Evolutionary conservation across 2,888 invertebrate genomes (phyloP), one percentile per base, ranked within the genome.

Genomic region (Caenorhabditis auriculariae): DNA sequence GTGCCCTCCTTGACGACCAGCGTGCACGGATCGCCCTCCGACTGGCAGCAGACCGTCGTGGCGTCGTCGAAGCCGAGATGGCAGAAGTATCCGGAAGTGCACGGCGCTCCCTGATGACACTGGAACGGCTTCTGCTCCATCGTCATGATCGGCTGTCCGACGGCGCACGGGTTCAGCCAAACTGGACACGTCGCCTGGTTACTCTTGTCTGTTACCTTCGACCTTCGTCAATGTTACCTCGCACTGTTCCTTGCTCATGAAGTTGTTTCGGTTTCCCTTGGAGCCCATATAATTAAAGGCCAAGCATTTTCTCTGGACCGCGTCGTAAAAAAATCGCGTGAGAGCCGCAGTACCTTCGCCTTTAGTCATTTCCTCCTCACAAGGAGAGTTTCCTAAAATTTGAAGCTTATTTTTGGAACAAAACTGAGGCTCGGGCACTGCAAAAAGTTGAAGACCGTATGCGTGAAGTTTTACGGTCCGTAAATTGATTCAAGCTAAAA

Each of bases 241-340:
- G 50, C 81, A 81, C 48, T 78, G 69, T 9, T 73, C 66, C 43
- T 65, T 66, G 4, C 71, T 66, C 51, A 72, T 49, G 65, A 77
- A 80, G 52, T 78, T 76, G 54, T 80, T 82, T 29, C 72, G 63
- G 51, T 76, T 77, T 35, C 78, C 77, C 43, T 72, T 72, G 3
- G 69, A 41, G 0, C 80, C 80, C 9, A 67, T 32, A 63, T 79
- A 80, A 42, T 72, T 73, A 65, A 75, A 80, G 19, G 74, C 70
- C 3, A 72, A 46, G 46, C 78, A 80, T 37, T 69, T 60, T 39
- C 75, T 54, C 26, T 66, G 64, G 9, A 29, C 41, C 1, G 64
- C 37, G 37, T 80, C 80, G 52, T 71, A 81, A 52, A 72, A 70
- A 38, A 73, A 73, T 5, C 79, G 60, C 4, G 69, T 70, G 26